Percentiles rank a stretch among this genome's conserved stretches.
phyloP scores from a whole-genome alignment of 2,888 invertebrate species.

The Drosophila colorata region DNA sequence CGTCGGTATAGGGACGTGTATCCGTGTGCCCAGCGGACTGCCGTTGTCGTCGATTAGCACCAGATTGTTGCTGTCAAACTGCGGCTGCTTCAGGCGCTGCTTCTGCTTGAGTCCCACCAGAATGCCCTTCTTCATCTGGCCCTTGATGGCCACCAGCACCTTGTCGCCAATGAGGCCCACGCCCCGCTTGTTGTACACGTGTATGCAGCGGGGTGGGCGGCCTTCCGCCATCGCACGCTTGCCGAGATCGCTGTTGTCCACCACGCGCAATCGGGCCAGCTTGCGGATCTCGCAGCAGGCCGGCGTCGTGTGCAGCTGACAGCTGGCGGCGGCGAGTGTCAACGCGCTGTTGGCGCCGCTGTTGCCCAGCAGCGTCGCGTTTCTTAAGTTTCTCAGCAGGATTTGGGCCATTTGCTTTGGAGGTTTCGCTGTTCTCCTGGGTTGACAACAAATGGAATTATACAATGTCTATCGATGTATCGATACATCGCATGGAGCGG shows the following conservation, averaged over 20 bases:
- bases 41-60: constrained; percentile 98
- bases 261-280: constrained; percentile 93
- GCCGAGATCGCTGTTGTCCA: constrained; percentile 98
- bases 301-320: constrained; percentile 87
- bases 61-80: constrained; percentile 97
- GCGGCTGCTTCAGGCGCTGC: constrained; percentile 93
- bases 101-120: constrained; percentile 94
- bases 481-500: background rate
- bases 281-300: constrained; percentile 89
- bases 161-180: constrained; percentile 91
- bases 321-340: constrained; percentile 82
- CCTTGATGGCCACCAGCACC: constrained; percentile 96
- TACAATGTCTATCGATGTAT: constrained; percentile 56
- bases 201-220: constrained; percentile 96
- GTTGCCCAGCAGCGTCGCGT: constrained; percentile 10
- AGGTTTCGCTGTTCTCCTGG: background rate
- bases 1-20: constrained; percentile 97
- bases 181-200: constrained; percentile 94
- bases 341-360: constrained; percentile 1
- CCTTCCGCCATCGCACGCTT: constrained; percentile 97
- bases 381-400: constrained; percentile 32
- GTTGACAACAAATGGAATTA: constrained; percentile 49
- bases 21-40: constrained; percentile 96
- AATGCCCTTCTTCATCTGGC: constrained; percentile 97
- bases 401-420: constrained; percentile 44